Conservation (phyloP, 2,797 vertebrate genomes). For the Crocodylus rhombifer region DNA sequence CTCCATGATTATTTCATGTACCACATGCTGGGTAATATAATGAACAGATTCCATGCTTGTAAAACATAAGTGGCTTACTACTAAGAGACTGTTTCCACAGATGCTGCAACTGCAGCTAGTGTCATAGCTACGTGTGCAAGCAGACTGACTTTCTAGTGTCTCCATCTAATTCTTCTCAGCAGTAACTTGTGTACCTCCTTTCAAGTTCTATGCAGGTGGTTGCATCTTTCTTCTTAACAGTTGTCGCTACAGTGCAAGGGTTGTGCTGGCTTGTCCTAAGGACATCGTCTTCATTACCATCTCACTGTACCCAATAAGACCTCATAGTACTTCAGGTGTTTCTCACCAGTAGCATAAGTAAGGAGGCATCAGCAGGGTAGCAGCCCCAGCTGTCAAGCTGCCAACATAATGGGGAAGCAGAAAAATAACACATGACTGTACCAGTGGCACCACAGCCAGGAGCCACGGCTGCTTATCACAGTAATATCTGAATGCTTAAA, state of each 20-base stretch:
- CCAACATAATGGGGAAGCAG: too few relatives aligned
- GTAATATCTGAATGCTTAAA: neutral
- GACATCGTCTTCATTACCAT: too few relatives aligned
- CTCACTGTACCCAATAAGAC: too few relatives aligned
- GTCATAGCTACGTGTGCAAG: neutral
- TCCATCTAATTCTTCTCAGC: neutral
- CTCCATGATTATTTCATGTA: neutral
- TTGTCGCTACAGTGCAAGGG: too few relatives aligned
- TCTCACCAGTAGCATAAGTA: too few relatives aligned
- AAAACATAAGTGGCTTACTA: neutral
- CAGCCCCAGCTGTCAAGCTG: too few relatives aligned
- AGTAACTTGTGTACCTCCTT: neutral
- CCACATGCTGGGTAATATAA: neutral
- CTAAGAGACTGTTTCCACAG: neutral
- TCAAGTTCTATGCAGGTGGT: neutral
- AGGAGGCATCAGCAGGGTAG: too few relatives aligned
- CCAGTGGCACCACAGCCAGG: neutral
- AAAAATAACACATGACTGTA: too few relatives aligned
- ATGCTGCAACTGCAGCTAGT: neutral
- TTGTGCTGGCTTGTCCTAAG: too few relatives aligned
- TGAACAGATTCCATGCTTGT: neutral
- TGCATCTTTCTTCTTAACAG: neutral
- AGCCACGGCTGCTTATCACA: neutral
- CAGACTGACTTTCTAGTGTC: neutral
- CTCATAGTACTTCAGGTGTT: too few relatives aligned